These are phyloP conservation scores for Guaruba guarouba DNA, from an alignment of 2,113 vertebrate genomes.

Conservation along the genomic window DNA sequence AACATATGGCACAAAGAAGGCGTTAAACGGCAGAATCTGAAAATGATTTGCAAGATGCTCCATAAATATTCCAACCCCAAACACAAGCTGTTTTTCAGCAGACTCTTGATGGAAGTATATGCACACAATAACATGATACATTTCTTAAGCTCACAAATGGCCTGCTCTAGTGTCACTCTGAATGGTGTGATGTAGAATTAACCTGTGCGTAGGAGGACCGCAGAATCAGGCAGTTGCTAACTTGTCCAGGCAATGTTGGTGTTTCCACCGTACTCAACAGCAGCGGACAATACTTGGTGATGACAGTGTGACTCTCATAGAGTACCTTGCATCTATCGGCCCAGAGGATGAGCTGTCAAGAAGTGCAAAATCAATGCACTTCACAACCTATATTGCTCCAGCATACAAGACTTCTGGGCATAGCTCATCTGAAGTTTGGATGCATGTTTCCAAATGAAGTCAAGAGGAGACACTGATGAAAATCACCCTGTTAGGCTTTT, in stretches of 20 bases:
- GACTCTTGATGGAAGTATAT: background rate
- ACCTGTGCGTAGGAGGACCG: background rate
- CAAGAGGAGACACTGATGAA: background rate
- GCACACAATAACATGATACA: background rate
- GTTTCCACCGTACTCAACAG: background rate
- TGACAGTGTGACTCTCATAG: background rate
- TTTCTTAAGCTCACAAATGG: constrained; percentile 3
- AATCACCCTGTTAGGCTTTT: background rate
- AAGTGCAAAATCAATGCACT: background rate
- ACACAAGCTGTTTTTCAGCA: constrained; percentile 36
- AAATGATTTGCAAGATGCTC: constrained; percentile 18
- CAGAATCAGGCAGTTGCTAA: background rate
- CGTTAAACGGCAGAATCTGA: constrained; percentile 17
- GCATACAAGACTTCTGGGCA: background rate
- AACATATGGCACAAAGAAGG: constrained; percentile 45
- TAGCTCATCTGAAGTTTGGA: background rate
- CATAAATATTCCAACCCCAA: constrained; percentile 48
- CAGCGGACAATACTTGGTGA: background rate
- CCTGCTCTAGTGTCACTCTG: background rate
- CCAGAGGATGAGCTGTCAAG: background rate
- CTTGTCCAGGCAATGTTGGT: background rate
- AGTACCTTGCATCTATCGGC: accelerated
- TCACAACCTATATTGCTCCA: background rate
- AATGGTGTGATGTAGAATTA: background rate
- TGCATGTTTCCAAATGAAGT: background rate